Evolutionary conservation across 2,888 invertebrate species (phyloP), one percentile per base, ranked within the genome.

Genomic region (Cremastinae sp.): DNA sequence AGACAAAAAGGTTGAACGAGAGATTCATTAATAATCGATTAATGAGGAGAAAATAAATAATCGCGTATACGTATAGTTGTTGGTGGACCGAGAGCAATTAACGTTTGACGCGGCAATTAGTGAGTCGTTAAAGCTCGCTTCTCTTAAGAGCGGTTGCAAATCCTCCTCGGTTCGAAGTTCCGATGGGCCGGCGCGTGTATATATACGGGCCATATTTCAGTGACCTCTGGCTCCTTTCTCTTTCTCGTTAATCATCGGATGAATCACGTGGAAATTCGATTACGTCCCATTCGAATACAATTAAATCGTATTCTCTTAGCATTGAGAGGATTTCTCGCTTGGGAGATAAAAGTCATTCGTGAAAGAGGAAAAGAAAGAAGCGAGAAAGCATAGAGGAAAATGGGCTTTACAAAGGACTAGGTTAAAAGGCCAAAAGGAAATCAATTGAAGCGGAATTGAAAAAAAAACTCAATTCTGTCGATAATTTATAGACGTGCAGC

Each of bases 101-200:
- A 65, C 75, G 58, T 75, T 71, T 55, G 61, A 70, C 70, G 58
- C 65, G 45, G 59, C 65, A 75, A 71, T 71, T 75, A 71, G 70
- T 35, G 41, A 47, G 53, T 66, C 65, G 65, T 72, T 64, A 71
- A 71, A 43, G 53, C 41, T 51, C 35, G 0, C 16, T 10, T n/a
- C 43, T 20, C 56, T 39, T 12, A 9, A 64, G 35, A 39, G 51
- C 58, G 14, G 12, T 53, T 28, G 16, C 43, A 28, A 65, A 53
- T 53, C 43, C 43, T 65, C 7, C 14, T 20, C 64, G 4, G 9
- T 51, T 45, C 56, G 5, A 47, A n/a, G 39, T 64, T 51, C 14
- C 28, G 28, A 45, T 9, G 43, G 14, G 43, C 14, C 14, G n/a
- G n/a, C n/a, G n/a, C n/a, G n/a, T n/a, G n/a, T n/a, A n/a, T n/a